Evolutionary conservation across 1,140 invertebrate species (phyloP), one percentile per base, ranked within the genome.

Genomic region (Aphelenchoides besseyi): DNA sequence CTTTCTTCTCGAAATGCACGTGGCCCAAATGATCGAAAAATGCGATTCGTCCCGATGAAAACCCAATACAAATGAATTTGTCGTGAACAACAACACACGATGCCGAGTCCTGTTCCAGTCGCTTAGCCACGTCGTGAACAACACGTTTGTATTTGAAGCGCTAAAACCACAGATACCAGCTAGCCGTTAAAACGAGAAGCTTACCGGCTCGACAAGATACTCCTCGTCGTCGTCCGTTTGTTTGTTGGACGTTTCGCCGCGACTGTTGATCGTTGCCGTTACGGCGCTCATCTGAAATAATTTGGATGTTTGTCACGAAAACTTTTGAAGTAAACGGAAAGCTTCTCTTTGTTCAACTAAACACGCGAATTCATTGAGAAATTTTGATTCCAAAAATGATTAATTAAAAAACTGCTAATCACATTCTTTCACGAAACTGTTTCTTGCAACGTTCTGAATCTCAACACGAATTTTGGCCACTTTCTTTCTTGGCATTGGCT

Each of bases 41-140:
- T 66, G 86, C 81, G 59, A 88, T 84, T 67, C 80, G 79, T 1
- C 87, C 87, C 78, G 85, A 85, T 53, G 86, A 84, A 36, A 86
- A 88, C 12, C 81, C 81, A 33, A 82, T 63, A 16, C 70, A 71
- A 35, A 80, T 62, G 78, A 88, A 87, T 79, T 88, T 88, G 33
- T 86, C 77, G 71, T 87, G 85, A n/a, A 88, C 85, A 70, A 86
- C 85, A 37, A 88, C 79, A 68, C 86, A 87, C 59, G 86, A 87
- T 35, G 85, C 84, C 57, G 83, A 79, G 74, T 87, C 86, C 55
- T 85, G 84, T 53, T 72, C 79, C 9, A 87, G 70, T 48, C 33
- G 3, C 76, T 64, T 72, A 12, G 74, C 75, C n/a, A 86, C 69
- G 74, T 86, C 86, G 76, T 86, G 85, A n/a, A 80, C 74, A 5